These are phyloP conservation scores for Zapornia atra DNA, from an alignment of 2,113 vertebrate genomes.

Conservation along the genomic window DNA sequence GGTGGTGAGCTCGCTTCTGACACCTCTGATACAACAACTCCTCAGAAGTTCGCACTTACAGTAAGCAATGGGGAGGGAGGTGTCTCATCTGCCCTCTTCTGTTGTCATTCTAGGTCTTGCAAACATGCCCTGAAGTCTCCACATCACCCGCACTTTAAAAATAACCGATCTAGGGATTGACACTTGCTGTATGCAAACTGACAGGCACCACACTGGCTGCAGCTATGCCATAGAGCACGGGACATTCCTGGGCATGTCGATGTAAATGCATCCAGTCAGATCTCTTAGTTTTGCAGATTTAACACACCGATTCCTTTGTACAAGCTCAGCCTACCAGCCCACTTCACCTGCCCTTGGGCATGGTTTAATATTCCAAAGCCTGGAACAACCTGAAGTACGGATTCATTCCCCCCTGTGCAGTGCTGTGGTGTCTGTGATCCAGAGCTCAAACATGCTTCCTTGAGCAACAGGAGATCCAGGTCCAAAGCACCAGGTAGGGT, in stretches of 20 bases:
- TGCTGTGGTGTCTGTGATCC: background rate
- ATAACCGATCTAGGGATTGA: background rate
- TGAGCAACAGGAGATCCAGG: background rate
- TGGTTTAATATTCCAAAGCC: background rate
- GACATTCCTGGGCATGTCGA: background rate
- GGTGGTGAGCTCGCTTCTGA: background rate
- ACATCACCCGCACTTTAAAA: background rate
- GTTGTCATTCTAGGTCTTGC: background rate
- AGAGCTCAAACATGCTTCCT: background rate
- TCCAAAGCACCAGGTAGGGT: background rate
- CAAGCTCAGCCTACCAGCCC: background rate
- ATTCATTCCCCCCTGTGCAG: background rate
- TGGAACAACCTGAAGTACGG: background rate
- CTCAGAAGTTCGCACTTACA: background rate
- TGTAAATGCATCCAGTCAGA: accelerated
- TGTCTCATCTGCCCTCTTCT: background rate
- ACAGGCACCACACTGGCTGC: background rate
- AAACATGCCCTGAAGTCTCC: background rate
- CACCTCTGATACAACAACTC: background rate
- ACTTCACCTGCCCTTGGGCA: background rate
- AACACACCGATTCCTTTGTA: background rate
- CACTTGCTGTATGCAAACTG: background rate
- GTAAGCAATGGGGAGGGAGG: background rate
- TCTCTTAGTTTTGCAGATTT: background rate
- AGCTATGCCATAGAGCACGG: background rate